Conservation (phyloP, 1,140 invertebrate genomes). For the Drosophila nigromelanica region DNA sequence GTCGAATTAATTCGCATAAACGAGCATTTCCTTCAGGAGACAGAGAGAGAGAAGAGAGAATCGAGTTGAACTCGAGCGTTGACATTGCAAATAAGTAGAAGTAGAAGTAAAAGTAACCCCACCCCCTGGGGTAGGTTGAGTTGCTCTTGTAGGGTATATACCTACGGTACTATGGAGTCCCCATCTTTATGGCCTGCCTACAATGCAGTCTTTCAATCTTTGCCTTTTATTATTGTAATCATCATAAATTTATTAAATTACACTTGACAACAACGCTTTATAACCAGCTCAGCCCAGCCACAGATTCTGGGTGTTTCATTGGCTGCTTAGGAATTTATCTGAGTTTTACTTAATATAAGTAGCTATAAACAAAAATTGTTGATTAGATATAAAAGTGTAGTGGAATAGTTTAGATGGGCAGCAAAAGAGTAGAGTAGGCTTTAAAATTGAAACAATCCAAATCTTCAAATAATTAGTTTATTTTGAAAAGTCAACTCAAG, state of each 20-base stretch:
- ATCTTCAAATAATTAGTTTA: too few species aligned
- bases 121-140: not conserved
- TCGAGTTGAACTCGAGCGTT: constrained; percentile 27
- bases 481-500: too few species aligned
- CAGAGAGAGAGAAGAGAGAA: not conserved
- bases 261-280: constrained; percentile 52
- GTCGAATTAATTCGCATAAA: constrained; percentile 66
- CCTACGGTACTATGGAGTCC: not conserved
- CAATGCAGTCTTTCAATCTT: constrained; percentile 47
- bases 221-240: constrained; percentile 54
- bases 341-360: not conserved
- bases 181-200: not conserved
- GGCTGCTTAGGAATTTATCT: constrained; percentile 14
- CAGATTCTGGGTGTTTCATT: constrained; percentile 27
- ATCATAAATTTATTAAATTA: constrained; percentile 76
- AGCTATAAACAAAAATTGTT: constrained; percentile 1
- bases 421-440: too few species aligned
- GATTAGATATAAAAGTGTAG: constrained; percentile 13
- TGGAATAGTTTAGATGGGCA: not conserved
- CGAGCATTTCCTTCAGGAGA: constrained; percentile 55
- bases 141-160: constrained; percentile 21
- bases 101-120: not conserved
- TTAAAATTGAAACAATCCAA: too few species aligned
- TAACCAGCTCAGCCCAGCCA: not conserved
- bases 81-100: constrained; percentile 54